A percentile compares a stretch with the other conserved stretches of the same genome.
Evolutionary conservation across 2,113 vertebrate genomes (phyloP).

Genomic region (Corythornis madagascariensis): DNA sequence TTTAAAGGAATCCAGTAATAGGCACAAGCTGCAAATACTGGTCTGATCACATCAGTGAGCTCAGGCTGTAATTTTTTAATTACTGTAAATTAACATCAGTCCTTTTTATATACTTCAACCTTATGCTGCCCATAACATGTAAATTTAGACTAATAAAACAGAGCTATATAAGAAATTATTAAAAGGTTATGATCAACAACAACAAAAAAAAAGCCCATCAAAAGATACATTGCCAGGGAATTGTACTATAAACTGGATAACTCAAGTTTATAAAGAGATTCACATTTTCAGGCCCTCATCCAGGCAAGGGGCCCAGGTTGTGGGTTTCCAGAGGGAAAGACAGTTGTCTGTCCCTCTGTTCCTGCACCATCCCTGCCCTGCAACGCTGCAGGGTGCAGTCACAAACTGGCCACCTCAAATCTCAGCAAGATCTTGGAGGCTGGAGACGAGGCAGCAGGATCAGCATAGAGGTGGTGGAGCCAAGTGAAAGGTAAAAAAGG

Average conservation of each 20-base stretch:
- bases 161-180: not conserved
- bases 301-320: constrained; percentile 54
- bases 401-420: not conserved
- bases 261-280: constrained; percentile 44
- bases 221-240: not conserved
- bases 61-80: constrained; percentile 43
- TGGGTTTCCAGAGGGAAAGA: constrained; percentile 3
- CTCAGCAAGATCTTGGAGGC: not conserved
- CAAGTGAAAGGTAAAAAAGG: not conserved
- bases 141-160: constrained; percentile 33
- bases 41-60: not conserved
- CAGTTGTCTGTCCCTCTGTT: not conserved
- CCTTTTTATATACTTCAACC: constrained; percentile 12
- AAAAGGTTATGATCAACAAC: constrained; percentile 38
- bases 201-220: not conserved
- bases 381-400: rapidly evolving
- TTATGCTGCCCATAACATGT: not conserved
- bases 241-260: constrained; percentile 40
- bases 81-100: constrained; percentile 24
- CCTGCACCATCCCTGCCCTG: not conserved
- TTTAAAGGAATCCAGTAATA: not conserved
- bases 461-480: not conserved
- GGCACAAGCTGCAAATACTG: not conserved
- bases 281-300: constrained; percentile 49
- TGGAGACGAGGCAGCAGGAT: not conserved